Conservation (phyloP, 2,888 invertebrate genomes). For the Pediacus dermestoides region DNA sequence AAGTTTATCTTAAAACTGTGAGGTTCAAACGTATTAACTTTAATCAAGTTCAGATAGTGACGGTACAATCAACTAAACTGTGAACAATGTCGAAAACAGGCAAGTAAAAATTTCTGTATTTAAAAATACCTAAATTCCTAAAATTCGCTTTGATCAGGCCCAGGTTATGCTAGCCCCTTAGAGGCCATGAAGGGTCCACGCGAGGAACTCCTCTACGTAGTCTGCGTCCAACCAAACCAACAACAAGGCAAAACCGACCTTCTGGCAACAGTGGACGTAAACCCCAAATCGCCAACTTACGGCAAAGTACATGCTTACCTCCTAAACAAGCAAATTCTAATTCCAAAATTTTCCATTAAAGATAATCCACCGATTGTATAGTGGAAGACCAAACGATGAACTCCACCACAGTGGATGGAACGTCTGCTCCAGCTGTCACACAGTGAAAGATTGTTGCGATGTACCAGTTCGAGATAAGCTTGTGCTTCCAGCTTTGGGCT, state of each 20-base stretch:
- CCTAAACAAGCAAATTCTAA: slow-evolving; percentile 2
- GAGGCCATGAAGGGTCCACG: slow-evolving; percentile 82
- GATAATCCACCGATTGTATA: slow-evolving; percentile 83
- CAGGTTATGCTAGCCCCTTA: slow-evolving; percentile 74
- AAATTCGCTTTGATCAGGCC: too few species aligned
- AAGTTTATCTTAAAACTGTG: too few species aligned
- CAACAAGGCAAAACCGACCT: slow-evolving; percentile 72
- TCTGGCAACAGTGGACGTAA: slow-evolving; percentile 86
- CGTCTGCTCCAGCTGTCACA: slow-evolving; percentile 88
- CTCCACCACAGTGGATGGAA: slow-evolving; percentile 98
- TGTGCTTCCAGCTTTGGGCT: slow-evolving; percentile 77
- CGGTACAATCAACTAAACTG: too few species aligned
- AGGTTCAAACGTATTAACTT: too few species aligned
- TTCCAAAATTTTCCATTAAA: slow-evolving; percentile 43
- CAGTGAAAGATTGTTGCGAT: slow-evolving; percentile 41
- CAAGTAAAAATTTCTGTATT: too few species aligned
- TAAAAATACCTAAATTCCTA: too few species aligned
- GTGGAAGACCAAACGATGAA: slow-evolving; percentile 78
- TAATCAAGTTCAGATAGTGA: too few species aligned
- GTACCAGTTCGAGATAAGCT: slow-evolving; percentile 69
- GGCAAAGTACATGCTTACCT: slow-evolving; percentile 61
- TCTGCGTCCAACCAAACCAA: slow-evolving; percentile 75
- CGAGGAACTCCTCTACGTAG: slow-evolving; percentile 86
- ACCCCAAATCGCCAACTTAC: slow-evolving; percentile 81
- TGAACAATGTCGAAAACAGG: too few species aligned